Evolutionary conservation across 1,140 invertebrate genomes (phyloP).

Genomic region (Zophobas morio): DNA sequence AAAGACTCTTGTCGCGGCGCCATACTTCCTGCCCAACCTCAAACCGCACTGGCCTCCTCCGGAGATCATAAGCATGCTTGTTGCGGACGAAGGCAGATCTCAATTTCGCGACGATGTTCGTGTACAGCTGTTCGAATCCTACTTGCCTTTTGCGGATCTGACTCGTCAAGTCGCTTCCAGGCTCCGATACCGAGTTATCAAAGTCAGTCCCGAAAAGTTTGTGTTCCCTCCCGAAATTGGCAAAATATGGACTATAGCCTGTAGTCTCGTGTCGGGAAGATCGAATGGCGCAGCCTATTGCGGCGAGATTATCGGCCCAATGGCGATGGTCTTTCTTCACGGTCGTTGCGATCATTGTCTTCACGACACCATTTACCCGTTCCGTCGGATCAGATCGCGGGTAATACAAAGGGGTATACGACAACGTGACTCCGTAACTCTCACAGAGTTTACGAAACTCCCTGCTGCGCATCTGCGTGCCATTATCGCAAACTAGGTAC

Average conservation of each 20-base stretch:
- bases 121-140: background rate
- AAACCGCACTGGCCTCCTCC: conserved; percentile 2
- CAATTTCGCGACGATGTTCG: background rate
- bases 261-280: conserved; percentile 47
- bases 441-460: too few species aligned
- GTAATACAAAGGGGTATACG: background rate
- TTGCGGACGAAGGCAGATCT: background rate
- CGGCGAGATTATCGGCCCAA: conserved; percentile 51
- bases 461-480: background rate
- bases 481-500: conserved; percentile 17
- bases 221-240: conserved; percentile 55
- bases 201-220: background rate
- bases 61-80: conserved; percentile 44
- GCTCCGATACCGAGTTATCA: background rate
- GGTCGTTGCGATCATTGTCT: conserved; percentile 55
- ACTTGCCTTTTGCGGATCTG: background rate
- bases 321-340: conserved; percentile 49
- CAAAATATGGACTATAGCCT: conserved; percentile 57
- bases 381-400: conserved; percentile 54
- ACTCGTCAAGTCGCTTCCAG: background rate
- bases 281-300: conserved; percentile 51
- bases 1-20: conserved; percentile 12
- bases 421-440: background rate
- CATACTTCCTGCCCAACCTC: conserved; percentile 22
- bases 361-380: conserved; percentile 54